These are phyloP conservation scores for Plebejus anna DNA, from an alignment of 2,888 invertebrate genomes.

Conservation along the genomic window DNA sequence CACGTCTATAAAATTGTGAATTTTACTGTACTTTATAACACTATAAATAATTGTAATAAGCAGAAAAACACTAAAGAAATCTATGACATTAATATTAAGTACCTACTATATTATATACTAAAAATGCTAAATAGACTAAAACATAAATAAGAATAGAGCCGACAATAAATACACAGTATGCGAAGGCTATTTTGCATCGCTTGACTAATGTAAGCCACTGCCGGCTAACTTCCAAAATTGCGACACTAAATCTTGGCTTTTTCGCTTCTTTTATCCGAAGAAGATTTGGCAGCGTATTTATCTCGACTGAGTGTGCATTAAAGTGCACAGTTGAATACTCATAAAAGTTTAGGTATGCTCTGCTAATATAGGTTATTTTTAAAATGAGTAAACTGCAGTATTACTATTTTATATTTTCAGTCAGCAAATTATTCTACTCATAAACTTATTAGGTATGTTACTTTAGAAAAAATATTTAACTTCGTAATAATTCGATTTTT, in stretches of 20 bases:
- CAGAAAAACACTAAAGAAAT: background rate
- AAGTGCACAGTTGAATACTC: slow-evolving; percentile 9
- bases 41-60: too few relatives aligned
- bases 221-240: slow-evolving; percentile 79
- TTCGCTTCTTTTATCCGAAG: slow-evolving; percentile 71
- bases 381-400: background rate
- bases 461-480: background rate
- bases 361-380: background rate
- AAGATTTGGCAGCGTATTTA: slow-evolving; percentile 77
- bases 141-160: slow-evolving; percentile 30
- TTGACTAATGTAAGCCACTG: slow-evolving; percentile 72
- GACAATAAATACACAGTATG: slow-evolving; percentile 41
- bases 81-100: background rate
- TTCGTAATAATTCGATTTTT: background rate
- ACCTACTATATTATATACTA: background rate
- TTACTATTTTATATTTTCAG: background rate
- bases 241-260: slow-evolving; percentile 69
- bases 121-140: background rate
- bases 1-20: background rate
- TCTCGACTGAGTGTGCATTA: slow-evolving; percentile 45
- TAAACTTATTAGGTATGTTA: background rate
- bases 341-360: background rate
- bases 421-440: background rate
- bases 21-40: too few relatives aligned
- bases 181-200: slow-evolving; percentile 64